A percentile compares a stretch with the other conserved stretches of the same genome.
phyloP scores from a whole-genome alignment of 2,113 vertebrate genomes.

The Hepsetus odoe region DNA sequence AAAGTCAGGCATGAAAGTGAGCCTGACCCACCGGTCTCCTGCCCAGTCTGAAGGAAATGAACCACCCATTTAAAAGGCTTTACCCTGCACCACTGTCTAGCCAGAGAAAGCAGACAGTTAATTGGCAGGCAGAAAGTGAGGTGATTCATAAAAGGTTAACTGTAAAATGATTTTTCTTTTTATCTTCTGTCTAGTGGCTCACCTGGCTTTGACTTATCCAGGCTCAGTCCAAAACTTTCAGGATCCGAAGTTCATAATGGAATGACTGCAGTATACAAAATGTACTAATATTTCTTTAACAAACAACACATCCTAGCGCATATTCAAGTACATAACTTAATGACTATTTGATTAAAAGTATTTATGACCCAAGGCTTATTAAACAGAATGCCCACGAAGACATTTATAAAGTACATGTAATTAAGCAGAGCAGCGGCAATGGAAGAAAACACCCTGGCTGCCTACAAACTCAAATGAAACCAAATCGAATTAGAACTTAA shows the following conservation, averaged over 20 bases:
- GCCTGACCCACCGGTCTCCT: slow-evolving; percentile 1
- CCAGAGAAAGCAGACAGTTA: not conserved
- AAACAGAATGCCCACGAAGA: not conserved
- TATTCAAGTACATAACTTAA: not conserved
- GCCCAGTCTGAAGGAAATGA: slow-evolving; percentile 25
- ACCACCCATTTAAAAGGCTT: slow-evolving; percentile 24
- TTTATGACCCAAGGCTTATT: slow-evolving; percentile 12
- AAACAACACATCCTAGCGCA: slow-evolving; percentile 1
- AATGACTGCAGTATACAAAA: not conserved
- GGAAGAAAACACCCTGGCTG: slow-evolving; percentile 19
- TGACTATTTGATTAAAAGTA: slow-evolving; percentile 1
- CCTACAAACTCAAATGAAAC: slow-evolving; percentile 36
- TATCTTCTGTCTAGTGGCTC: not conserved
- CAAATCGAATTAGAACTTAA: slow-evolving; percentile 62
- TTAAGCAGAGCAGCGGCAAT: not conserved
- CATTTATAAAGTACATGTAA: not conserved
- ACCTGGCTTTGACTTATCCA: not conserved
- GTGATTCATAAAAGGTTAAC: slow-evolving; percentile 32
- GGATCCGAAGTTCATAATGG: not conserved
- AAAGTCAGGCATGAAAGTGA: slow-evolving; percentile 35
- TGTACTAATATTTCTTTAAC: not conserved
- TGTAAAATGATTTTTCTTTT: not conserved
- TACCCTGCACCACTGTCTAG: not conserved
- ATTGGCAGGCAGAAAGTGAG: slow-evolving; percentile 7
- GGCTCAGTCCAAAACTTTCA: not conserved